Percentiles rank a stretch among this genome's conserved stretches.
phyloP scores from a whole-genome alignment of 1,140 invertebrate genomes.

The Drosophila mauritiana region DNA sequence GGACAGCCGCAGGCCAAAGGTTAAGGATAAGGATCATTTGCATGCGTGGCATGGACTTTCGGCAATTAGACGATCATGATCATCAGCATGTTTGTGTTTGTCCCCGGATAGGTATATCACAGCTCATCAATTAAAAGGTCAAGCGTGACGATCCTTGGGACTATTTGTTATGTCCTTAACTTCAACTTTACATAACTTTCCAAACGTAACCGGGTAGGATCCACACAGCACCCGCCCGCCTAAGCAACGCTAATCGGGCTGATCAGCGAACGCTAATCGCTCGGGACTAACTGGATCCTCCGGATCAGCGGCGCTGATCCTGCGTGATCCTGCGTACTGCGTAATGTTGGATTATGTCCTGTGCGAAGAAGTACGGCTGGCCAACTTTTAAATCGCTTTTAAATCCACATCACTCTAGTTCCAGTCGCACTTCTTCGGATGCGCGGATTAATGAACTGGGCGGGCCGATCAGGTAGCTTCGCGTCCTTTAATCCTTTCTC shows the following conservation, averaged over 20 bases:
- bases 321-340: constrained; percentile 48
- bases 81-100: constrained; percentile 54
- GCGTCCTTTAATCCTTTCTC: constrained; percentile 71
- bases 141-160: constrained; percentile 50
- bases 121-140: constrained; percentile 68
- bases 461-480: constrained; percentile 51
- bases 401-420: constrained; percentile 66
- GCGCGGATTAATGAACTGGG: constrained; percentile 72
- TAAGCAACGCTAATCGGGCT: constrained; percentile 66
- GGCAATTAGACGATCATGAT: constrained; percentile 61
- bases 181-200: constrained; percentile 75
- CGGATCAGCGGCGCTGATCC: constrained; percentile 62
- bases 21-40: constrained; percentile 53
- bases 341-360: constrained; percentile 75
- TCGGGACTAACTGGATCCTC: constrained; percentile 52
- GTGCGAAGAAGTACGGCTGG: neutral
- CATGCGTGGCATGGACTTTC: constrained; percentile 34
- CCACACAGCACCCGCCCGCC: constrained; percentile 51
- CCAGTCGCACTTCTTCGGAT: constrained; percentile 39
- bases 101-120: constrained; percentile 4
- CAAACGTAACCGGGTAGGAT: constrained; percentile 27
- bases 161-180: constrained; percentile 56
- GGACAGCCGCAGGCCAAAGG: constrained; percentile 41
- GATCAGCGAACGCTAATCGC: constrained; percentile 60
- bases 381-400: constrained; percentile 72